Conservation (phyloP, 2,797 vertebrate species). For the Benthosema pterotum region DNA sequence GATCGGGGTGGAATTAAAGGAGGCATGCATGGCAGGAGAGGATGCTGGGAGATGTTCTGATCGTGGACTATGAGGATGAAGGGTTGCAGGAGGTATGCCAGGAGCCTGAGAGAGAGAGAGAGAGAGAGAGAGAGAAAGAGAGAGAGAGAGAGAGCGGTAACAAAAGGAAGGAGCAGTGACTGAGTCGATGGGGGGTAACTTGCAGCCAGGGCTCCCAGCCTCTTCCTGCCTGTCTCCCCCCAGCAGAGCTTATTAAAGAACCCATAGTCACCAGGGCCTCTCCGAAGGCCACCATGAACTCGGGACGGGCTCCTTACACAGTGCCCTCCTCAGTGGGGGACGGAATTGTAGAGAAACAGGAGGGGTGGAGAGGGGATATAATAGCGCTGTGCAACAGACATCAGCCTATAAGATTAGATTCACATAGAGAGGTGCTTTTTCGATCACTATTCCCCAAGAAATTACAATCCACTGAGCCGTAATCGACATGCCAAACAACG, state of each 20-base stretch:
- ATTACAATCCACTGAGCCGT: too few relatives aligned
- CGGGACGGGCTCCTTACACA: constrained; percentile 49
- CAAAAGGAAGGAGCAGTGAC: not conserved
- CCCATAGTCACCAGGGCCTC: constrained; percentile 47
- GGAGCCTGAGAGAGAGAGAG: constrained; percentile 1
- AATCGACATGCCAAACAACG: too few relatives aligned
- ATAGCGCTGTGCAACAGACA: constrained; percentile 55
- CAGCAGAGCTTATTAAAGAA: constrained; percentile 70
- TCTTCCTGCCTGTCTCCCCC: constrained; percentile 68
- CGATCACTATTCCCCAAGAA: too few relatives aligned
- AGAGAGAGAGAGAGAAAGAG: constrained; percentile 1
- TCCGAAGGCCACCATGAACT: constrained; percentile 44
- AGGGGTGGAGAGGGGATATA: constrained; percentile 44
- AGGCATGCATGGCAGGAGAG: not conserved
- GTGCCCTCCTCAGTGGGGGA: constrained; percentile 48
- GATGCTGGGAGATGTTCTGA: constrained; percentile 42
- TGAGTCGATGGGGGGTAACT: constrained; percentile 36
- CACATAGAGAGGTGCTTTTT: too few relatives aligned
- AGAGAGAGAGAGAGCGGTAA: not conserved
- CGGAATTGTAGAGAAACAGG: constrained; percentile 2
- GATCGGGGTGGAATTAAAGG: not conserved
- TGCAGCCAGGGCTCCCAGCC: constrained; percentile 73
- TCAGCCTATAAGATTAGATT: too few relatives aligned
- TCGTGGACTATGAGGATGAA: constrained; percentile 13
- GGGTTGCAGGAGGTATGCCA: constrained; percentile 17